Evolutionary conservation across 2,888 invertebrate species (phyloP).

Genomic region (Nephrotoma guestfalica): DNA sequence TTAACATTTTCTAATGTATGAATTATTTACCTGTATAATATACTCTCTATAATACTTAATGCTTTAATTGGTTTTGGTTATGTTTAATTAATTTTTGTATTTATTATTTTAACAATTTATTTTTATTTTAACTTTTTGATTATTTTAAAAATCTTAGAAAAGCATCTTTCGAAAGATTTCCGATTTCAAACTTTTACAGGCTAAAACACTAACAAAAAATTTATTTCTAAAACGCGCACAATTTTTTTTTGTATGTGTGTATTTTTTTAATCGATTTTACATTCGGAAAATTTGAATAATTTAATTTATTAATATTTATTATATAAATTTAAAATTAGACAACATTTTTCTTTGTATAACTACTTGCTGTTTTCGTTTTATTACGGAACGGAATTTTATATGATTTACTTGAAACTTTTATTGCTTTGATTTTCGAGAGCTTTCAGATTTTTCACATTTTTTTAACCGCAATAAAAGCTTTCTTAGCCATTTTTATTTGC

Average conservation of each 20-base stretch:
- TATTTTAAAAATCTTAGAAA: not conserved
- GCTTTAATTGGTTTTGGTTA: not conserved
- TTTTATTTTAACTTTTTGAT: not conserved
- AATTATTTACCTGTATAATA: not conserved
- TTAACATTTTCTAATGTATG: not conserved
- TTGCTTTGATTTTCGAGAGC: not conserved
- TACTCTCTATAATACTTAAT: not conserved
- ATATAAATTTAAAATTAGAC: not conserved
- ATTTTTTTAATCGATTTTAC: not conserved
- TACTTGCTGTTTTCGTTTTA: not conserved
- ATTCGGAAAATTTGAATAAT: not conserved
- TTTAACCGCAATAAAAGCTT: not conserved
- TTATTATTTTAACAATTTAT: no score
- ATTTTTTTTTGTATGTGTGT: not conserved
- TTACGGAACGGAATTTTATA: not conserved
- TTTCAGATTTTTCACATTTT: not conserved
- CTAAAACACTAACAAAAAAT: not conserved
- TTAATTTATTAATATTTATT: not conserved
- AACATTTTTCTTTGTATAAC: not conserved
- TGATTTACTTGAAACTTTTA: not conserved
- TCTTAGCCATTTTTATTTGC: not conserved
- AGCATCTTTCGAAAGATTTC: not conserved
- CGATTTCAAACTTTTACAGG: not conserved
- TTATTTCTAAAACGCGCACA: not conserved
- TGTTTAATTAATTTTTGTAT: no score